A percentile compares a stretch with the other conserved stretches of the same genome.
These are phyloP conservation scores for Drosophila teissieri DNA, from an alignment of 1,140 invertebrate genomes.

Conservation along the genomic window DNA sequence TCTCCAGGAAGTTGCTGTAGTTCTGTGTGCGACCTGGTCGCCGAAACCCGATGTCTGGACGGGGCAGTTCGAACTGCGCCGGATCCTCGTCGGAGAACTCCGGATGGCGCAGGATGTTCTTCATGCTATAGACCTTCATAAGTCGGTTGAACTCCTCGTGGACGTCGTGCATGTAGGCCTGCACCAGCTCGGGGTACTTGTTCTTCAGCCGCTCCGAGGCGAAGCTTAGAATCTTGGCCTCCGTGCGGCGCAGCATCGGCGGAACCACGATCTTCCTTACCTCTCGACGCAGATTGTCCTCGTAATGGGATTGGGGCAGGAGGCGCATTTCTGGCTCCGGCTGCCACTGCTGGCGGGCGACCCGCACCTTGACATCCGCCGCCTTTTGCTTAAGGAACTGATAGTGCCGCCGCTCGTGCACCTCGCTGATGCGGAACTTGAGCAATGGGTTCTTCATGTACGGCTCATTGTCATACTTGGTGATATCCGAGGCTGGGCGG, in stretches of 20 bases:
- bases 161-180: slow-evolving; percentile 78
- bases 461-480: slow-evolving; percentile 80
- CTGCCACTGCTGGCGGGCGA: slow-evolving; percentile 50
- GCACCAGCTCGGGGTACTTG: slow-evolving; percentile 75
- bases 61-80: slow-evolving; percentile 54
- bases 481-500: slow-evolving; percentile 73
- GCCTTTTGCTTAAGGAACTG: slow-evolving; percentile 76
- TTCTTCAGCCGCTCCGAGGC: slow-evolving; percentile 64
- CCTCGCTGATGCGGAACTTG: slow-evolving; percentile 72
- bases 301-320: slow-evolving; percentile 66
- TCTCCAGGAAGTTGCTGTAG: slow-evolving; percentile 86
- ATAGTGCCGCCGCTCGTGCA: slow-evolving; percentile 74
- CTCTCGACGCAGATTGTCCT: slow-evolving; percentile 74
- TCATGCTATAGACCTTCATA: slow-evolving; percentile 83
- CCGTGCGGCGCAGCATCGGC: slow-evolving; percentile 74
- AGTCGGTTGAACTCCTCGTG: slow-evolving; percentile 75
- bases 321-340: slow-evolving; percentile 65
- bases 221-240: slow-evolving; percentile 77
- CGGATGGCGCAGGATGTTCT: slow-evolving; percentile 73
- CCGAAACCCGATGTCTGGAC: slow-evolving; percentile 56
- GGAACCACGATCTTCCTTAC: slow-evolving; percentile 79
- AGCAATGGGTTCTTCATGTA: slow-evolving; percentile 81
- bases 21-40: slow-evolving; percentile 86
- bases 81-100: slow-evolving; percentile 73
- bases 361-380: slow-evolving; percentile 71